Conservation (phyloP, 2,797 vertebrate species). For the Pangasius larnaudii region DNA sequence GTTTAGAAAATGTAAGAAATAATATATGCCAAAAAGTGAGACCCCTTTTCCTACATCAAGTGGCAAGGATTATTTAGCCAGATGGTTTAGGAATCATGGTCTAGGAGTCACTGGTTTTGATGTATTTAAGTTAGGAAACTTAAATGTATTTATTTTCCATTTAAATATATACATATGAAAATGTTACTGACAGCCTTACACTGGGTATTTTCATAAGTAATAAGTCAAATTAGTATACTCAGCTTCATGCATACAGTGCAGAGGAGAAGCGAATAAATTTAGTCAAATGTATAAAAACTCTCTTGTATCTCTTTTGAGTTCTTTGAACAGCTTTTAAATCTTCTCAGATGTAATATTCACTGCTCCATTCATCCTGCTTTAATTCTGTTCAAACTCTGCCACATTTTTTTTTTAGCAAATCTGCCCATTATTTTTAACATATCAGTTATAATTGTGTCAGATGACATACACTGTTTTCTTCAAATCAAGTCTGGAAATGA, state of each 20-base stretch:
- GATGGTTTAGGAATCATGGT: background rate
- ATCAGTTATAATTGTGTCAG: background rate
- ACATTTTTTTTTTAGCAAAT: background rate
- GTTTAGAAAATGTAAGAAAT: background rate
- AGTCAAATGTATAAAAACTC: background rate
- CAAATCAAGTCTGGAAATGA: background rate
- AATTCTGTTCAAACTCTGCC: background rate
- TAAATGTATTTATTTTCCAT: background rate
- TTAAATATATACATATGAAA: background rate
- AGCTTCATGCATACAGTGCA: background rate
- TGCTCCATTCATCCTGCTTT: background rate
- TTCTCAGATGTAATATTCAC: background rate
- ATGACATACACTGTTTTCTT: background rate
- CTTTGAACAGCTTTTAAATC: background rate
- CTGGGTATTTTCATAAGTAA: background rate
- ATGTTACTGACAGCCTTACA: background rate
- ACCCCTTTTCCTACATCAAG: background rate
- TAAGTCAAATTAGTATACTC: background rate
- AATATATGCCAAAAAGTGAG: background rate
- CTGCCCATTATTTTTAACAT: background rate
- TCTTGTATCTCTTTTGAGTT: background rate
- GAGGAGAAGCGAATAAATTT: background rate
- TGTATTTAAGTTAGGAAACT: background rate
- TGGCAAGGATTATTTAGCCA: background rate
- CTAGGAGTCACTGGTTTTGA: background rate